These are phyloP conservation scores for Oenanthe oenanthe DNA, from an alignment of 2,113 vertebrate species.

Conservation along the genomic window DNA sequence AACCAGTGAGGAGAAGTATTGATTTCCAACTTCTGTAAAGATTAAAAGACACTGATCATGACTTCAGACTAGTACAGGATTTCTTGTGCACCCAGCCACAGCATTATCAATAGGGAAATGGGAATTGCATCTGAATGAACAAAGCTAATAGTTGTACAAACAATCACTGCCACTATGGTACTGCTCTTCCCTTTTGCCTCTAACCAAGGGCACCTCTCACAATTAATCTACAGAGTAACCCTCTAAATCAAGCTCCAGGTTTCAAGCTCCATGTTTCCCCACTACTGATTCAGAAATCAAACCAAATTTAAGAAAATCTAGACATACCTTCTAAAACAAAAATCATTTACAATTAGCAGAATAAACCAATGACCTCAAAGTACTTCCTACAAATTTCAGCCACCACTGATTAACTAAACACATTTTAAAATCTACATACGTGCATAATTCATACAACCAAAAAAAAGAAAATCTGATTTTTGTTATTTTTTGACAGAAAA, in stretches of 20 bases:
- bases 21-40: constrained; percentile 23
- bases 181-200: background rate
- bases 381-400: background rate
- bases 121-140: background rate
- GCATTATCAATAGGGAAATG: background rate
- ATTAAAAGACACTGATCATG: background rate
- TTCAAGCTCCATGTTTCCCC: background rate
- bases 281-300: background rate
- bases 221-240: background rate
- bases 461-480: background rate
- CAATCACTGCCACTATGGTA: background rate
- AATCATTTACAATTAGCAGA: background rate
- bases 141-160: background rate
- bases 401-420: background rate
- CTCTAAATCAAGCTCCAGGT: background rate
- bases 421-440: background rate
- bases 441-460: background rate
- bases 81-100: background rate
- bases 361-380: background rate
- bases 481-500: background rate
- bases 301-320: background rate
- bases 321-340: background rate
- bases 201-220: background rate
- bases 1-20: background rate
- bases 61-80: background rate